phyloP scores from a whole-genome alignment of 1,140 invertebrate species.

The Venturia canescens region DNA sequence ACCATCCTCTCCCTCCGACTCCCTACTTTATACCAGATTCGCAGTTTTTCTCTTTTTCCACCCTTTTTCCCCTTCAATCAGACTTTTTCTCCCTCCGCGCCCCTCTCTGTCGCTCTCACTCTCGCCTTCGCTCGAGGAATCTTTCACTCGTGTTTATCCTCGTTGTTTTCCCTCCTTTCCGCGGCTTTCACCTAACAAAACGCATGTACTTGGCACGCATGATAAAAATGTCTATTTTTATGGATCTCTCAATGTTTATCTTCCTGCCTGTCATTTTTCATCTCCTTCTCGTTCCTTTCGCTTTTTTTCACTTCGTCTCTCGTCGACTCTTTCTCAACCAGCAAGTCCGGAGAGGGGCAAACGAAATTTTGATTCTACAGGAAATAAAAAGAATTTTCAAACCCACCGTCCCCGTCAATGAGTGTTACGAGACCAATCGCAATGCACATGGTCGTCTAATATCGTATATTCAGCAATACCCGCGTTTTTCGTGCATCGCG shows the following conservation, averaged over 20 bases:
- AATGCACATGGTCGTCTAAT: background rate
- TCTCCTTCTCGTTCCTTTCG: conserved; percentile 10
- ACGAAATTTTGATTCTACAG: conserved; percentile 17
- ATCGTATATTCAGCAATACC: background rate
- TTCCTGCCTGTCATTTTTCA: background rate
- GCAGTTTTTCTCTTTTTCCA: conserved; percentile 38
- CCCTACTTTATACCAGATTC: conserved; percentile 47
- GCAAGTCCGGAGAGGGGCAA: conserved; percentile 18
- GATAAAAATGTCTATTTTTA: conserved; percentile 31
- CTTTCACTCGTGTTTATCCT: conserved; percentile 15
- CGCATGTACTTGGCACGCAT: conserved; percentile 39
- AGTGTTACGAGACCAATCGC: conserved; percentile 1
- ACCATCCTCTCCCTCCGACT: conserved; percentile 53
- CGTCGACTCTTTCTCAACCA: background rate
- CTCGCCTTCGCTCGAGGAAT: background rate
- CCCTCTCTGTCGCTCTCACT: background rate
- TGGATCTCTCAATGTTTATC: conserved; percentile 30
- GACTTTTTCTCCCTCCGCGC: conserved; percentile 11
- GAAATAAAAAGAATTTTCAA: conserved; percentile 7
- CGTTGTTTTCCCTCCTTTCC: background rate
- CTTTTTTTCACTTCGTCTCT: conserved; percentile 16
- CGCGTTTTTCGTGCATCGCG: background rate
- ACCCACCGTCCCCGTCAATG: background rate
- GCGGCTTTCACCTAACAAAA: background rate
- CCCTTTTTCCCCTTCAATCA: conserved; percentile 24